These are phyloP conservation scores for Drosophila chauvacae DNA, from an alignment of 1,140 invertebrate genomes.

Conservation along the genomic window DNA sequence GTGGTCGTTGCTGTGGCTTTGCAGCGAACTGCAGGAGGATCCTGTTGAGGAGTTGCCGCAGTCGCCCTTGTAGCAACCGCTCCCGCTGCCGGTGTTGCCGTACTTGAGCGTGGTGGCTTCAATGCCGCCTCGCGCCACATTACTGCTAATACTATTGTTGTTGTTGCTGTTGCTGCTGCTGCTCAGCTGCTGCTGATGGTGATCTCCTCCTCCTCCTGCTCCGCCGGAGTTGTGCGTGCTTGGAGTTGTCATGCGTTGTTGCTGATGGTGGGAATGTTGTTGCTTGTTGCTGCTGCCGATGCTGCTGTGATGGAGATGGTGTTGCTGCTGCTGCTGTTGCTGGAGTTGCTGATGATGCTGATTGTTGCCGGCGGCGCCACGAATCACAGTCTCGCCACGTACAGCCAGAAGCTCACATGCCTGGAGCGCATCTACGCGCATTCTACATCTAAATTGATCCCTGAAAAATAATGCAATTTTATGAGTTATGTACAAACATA, in stretches of 20 bases:
- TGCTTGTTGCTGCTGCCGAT: conserved; percentile 61
- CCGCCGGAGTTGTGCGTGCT: conserved; percentile 44
- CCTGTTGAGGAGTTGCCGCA: conserved; percentile 47
- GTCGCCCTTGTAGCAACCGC: conserved; percentile 53
- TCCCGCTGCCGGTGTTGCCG: conserved; percentile 76
- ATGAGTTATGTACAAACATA: not conserved
- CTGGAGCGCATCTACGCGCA: conserved; percentile 79
- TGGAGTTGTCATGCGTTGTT: conserved; percentile 75
- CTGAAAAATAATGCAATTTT: conserved; percentile 22
- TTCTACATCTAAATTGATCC: conserved; percentile 84
- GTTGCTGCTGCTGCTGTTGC: conserved; percentile 58
- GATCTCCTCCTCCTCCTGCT: conserved; percentile 26
- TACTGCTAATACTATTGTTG: conserved; percentile 77
- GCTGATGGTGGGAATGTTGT: conserved; percentile 73
- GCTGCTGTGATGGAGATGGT: conserved; percentile 42
- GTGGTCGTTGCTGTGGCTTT: conserved; percentile 79
- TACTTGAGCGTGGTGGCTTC: conserved; percentile 79
- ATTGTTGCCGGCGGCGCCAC: conserved; percentile 64
- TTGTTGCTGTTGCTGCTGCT: conserved; percentile 50
- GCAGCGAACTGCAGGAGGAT: conserved; percentile 65
- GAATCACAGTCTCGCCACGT: conserved; percentile 80
- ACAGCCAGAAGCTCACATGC: conserved; percentile 79
- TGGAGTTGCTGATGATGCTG: conserved; percentile 56
- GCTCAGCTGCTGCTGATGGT: conserved; percentile 33
- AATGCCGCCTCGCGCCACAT: conserved; percentile 75